phyloP scores from a whole-genome alignment of 2,797 vertebrate species.

The Oreortyx pictus region DNA sequence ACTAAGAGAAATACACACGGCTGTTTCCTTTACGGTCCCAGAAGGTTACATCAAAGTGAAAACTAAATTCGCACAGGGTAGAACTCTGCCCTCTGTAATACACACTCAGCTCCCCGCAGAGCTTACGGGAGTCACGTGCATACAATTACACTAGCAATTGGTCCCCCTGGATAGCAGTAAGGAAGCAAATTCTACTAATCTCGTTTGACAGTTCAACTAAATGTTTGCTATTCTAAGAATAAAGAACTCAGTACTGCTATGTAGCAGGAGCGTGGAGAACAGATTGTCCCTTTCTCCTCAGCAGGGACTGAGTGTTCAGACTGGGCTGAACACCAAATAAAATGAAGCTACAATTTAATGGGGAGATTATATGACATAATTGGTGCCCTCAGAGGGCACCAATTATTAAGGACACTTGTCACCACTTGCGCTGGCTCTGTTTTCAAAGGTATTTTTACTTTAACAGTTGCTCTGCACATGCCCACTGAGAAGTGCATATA shows the following conservation, averaged over 20 bases:
- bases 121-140: background rate
- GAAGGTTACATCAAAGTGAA: background rate
- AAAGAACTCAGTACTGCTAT: conserved; percentile 49
- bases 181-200: conserved; percentile 32
- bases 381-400: conserved; percentile 45
- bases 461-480: background rate
- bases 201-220: conserved; percentile 29
- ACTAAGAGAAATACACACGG: background rate
- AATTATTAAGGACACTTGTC: conserved; percentile 38
- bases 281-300: conserved; percentile 43
- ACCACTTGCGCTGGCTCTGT: background rate
- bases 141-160: background rate
- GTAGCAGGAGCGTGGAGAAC: conserved; percentile 28
- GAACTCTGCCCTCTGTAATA: background rate
- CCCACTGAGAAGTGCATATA: background rate
- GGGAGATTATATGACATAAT: conserved; percentile 62
- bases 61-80: background rate
- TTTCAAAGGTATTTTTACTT: conserved; percentile 37
- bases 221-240: conserved; percentile 54
- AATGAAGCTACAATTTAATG: conserved; percentile 57
- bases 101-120: background rate
- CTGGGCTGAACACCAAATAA: conserved; percentile 64
- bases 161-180: background rate
- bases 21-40: background rate
- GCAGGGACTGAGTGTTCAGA: conserved; percentile 43